Conservation (phyloP, 2,888 invertebrate genomes). For the Schrankia costaestrigalis region DNA sequence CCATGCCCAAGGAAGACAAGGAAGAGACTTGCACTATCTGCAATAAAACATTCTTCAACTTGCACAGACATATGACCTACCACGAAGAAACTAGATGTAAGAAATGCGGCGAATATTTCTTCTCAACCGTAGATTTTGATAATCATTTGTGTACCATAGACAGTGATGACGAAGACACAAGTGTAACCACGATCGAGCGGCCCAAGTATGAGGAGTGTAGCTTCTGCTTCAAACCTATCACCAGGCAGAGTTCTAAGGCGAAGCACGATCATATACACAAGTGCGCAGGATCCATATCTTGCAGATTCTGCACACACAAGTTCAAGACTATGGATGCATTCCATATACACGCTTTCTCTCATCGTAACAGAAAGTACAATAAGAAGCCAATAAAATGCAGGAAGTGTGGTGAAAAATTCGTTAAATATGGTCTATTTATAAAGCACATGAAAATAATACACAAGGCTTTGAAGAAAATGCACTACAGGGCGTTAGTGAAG, state of each 20-base stretch:
- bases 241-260: constrained; percentile 54
- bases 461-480: constrained; percentile 61
- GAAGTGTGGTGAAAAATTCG: constrained; percentile 65
- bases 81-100: constrained; percentile 74
- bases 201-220: constrained; percentile 65
- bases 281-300: constrained; percentile 70
- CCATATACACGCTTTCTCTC: constrained; percentile 73
- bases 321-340: constrained; percentile 76
- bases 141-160: constrained; percentile 71
- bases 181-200: constrained; percentile 29
- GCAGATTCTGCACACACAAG: constrained; percentile 69
- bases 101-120: constrained; percentile 73
- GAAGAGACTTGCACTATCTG: constrained; percentile 70
- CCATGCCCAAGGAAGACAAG: constrained; percentile 64
- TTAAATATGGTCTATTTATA: constrained; percentile 70
- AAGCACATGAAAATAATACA: constrained; percentile 66
- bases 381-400: constrained; percentile 70
- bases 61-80: constrained; percentile 66
- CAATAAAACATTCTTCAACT: constrained; percentile 65
- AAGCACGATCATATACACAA: constrained; percentile 64
- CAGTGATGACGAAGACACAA: constrained; percentile 60
- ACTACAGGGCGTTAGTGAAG: constrained; percentile 62
- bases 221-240: constrained; percentile 74
- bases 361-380: constrained; percentile 69
- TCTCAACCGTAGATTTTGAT: constrained; percentile 60